Evolutionary conservation across 2,113 vertebrate genomes (phyloP).

Genomic region (western clawed frog (Xenopus tropicalis)): UCB_Xtro_10.0 CM004450.2:32474501-32475000

Average conservation of each 20-base stretch:
- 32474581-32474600: too few species aligned
- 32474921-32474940: not conserved
- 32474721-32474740: not conserved
- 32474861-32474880: constrained; percentile 1
- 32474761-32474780: not conserved
- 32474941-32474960: not conserved
- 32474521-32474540: too few species aligned
- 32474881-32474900: not conserved
- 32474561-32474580: too few species aligned
- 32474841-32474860: constrained; percentile 21
- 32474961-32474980: not conserved
- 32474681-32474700: not conserved
- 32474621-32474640: too few species aligned
- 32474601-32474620: too few species aligned
- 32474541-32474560: too few species aligned
- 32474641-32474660: too few species aligned
- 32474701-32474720: not conserved
- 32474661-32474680: too few species aligned
- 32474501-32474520: too few species aligned
- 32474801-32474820: constrained; percentile 10
- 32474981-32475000: too few species aligned
- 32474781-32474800: not conserved
- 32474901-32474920: not conserved
- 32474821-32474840: constrained; percentile 2
- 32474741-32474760: not conserved